Conservation (phyloP, 2,888 invertebrate genomes). For the Orthosia gracilis region DNA sequence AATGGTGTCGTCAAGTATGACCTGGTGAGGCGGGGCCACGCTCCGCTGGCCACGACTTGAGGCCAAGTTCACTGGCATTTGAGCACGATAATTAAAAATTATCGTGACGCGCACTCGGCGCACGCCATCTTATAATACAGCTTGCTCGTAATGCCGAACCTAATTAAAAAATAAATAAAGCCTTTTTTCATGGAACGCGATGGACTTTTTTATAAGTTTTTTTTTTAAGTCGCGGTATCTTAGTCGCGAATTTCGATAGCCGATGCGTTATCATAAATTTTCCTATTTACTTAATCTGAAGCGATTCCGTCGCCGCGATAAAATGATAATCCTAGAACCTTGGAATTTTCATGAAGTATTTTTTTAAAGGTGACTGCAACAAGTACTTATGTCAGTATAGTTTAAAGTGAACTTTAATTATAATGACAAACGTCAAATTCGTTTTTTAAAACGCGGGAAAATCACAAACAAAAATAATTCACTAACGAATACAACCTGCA, state of each 20-base stretch:
- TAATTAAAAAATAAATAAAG: constrained; percentile 70
- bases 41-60: constrained; percentile 83
- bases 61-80: constrained; percentile 91
- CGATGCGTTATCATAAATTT: constrained; percentile 44
- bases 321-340: constrained; percentile 53
- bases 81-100: constrained; percentile 91
- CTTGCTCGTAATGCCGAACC: constrained; percentile 72
- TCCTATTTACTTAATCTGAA: constrained; percentile 50
- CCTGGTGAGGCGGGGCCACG: constrained; percentile 85
- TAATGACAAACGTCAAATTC: constrained; percentile 13
- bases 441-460: constrained; percentile 11
- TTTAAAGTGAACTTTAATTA: constrained; percentile 33
- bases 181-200: constrained; percentile 54
- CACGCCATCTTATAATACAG: constrained; percentile 88
- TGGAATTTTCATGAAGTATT: constrained; percentile 19
- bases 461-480: constrained; percentile 30
- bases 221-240: constrained; percentile 9
- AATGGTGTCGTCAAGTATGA: constrained; percentile 87
- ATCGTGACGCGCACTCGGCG: constrained; percentile 88
- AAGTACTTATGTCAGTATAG: constrained; percentile 15
- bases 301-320: constrained; percentile 45
- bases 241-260: constrained; percentile 30
- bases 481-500: constrained; percentile 28
- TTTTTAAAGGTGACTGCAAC: background rate
- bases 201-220: constrained; percentile 28